phyloP scores from a whole-genome alignment of 2,888 invertebrate species.

The Operophtera brumata region DNA sequence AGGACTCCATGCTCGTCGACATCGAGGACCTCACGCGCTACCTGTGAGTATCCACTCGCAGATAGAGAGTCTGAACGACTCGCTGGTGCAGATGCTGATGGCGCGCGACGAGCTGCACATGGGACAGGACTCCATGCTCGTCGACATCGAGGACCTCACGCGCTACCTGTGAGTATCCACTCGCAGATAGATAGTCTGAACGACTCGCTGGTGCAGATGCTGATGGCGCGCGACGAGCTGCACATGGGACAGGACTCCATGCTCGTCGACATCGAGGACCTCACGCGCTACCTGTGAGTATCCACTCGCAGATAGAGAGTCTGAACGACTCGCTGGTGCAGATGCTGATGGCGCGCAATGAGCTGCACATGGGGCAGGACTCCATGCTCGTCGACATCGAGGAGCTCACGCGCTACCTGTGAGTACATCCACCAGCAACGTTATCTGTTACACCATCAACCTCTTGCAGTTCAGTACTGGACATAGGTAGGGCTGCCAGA shows the following conservation, averaged over 20 bases:
- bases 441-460: too few relatives aligned
- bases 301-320: constrained; percentile 94
- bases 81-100: constrained; percentile 92
- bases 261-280: constrained; percentile 97
- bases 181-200: constrained; percentile 96
- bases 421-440: too few relatives aligned
- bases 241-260: constrained; percentile 99
- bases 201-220: constrained; percentile 91
- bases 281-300: constrained; percentile 92
- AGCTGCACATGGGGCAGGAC: constrained; percentile 98
- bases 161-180: constrained; percentile 92
- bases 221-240: constrained; percentile 96
- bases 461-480: too few relatives aligned
- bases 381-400: constrained; percentile 98
- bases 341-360: constrained; percentile 94
- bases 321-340: constrained; percentile 95
- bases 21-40: constrained; percentile 97
- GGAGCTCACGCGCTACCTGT: constrained; percentile 94
- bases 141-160: constrained; percentile 97
- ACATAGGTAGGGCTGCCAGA: too few relatives aligned
- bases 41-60: constrained; percentile 92
- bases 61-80: constrained; percentile 95
- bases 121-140: constrained; percentile 98
- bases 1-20: constrained; percentile 98
- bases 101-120: constrained; percentile 97